phyloP scores from a whole-genome alignment of 2,797 vertebrate genomes.

The Distichodus sexfasciatus region DNA sequence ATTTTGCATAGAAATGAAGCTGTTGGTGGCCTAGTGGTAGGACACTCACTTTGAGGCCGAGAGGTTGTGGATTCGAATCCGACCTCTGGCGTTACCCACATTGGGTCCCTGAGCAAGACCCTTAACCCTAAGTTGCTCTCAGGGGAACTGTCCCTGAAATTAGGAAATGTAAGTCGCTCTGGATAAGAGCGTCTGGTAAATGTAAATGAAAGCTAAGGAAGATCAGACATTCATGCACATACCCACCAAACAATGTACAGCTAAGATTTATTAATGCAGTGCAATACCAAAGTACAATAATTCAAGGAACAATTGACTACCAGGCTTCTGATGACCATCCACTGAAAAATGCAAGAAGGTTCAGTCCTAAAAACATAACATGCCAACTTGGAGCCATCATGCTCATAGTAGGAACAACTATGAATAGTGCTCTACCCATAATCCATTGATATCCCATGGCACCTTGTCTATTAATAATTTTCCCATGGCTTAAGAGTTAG shows the following conservation, averaged over 20 bases:
- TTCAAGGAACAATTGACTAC: constrained; percentile 13
- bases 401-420: constrained; percentile 19
- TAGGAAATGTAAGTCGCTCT: too few species aligned
- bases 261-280: constrained; percentile 41
- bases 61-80: too few species aligned
- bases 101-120: too few species aligned
- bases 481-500: constrained; percentile 31
- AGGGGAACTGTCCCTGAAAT: too few species aligned
- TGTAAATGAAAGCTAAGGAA: constrained; percentile 47
- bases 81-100: too few species aligned
- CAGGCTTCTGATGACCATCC: constrained; percentile 11
- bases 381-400: constrained; percentile 6
- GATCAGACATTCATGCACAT: constrained; percentile 46
- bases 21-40: too few species aligned
- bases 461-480: constrained; percentile 31
- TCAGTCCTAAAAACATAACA: constrained; percentile 11
- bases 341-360: constrained; percentile 37
- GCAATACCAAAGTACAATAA: constrained; percentile 41
- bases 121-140: too few species aligned
- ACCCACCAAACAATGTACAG: constrained; percentile 40
- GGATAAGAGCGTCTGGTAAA: constrained; percentile 18
- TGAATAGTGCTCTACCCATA: constrained; percentile 14
- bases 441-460: constrained; percentile 41
- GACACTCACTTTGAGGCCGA: too few species aligned
- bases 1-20: too few species aligned